Conservation (phyloP, 2,888 invertebrate genomes). For the Azorinus chamasolen region DNA sequence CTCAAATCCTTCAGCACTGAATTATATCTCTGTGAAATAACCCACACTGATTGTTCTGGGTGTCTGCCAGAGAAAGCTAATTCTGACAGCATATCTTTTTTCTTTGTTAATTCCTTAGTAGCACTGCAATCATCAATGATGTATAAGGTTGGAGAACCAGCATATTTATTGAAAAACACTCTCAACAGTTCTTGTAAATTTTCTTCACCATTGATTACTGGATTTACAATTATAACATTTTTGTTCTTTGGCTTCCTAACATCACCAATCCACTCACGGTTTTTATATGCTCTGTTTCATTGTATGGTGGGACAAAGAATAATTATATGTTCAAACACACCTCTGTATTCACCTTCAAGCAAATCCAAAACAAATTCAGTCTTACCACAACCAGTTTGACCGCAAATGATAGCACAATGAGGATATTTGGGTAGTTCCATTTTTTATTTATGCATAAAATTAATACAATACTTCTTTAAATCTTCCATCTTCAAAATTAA, state of each 20-base stretch:
- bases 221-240: constrained; percentile 39
- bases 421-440: constrained; percentile 49
- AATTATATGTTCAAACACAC: constrained; percentile 44
- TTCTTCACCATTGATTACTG: constrained; percentile 27
- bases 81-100: constrained; percentile 52
- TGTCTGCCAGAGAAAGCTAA: constrained; percentile 57
- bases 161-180: constrained; percentile 42
- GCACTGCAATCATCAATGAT: constrained; percentile 61
- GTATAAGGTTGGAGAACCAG: constrained; percentile 51
- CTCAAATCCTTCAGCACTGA: constrained; percentile 57
- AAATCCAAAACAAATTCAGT: constrained; percentile 45
- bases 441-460: constrained; percentile 3
- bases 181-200: constrained; percentile 43
- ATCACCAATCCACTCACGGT: constrained; percentile 29
- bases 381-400: constrained; percentile 52
- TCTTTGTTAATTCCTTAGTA: constrained; percentile 56
- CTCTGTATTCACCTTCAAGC: constrained; percentile 38
- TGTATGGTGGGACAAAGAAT: constrained; percentile 51
- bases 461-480: constrained; percentile 42
- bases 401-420: constrained; percentile 46
- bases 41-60: constrained; percentile 49
- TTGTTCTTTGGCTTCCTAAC: constrained; percentile 37
- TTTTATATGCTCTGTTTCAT: constrained; percentile 45
- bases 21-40: constrained; percentile 60
- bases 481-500: constrained; percentile 57